Conservation (phyloP, 2,797 vertebrate genomes). For the Morus bassanus region DNA sequence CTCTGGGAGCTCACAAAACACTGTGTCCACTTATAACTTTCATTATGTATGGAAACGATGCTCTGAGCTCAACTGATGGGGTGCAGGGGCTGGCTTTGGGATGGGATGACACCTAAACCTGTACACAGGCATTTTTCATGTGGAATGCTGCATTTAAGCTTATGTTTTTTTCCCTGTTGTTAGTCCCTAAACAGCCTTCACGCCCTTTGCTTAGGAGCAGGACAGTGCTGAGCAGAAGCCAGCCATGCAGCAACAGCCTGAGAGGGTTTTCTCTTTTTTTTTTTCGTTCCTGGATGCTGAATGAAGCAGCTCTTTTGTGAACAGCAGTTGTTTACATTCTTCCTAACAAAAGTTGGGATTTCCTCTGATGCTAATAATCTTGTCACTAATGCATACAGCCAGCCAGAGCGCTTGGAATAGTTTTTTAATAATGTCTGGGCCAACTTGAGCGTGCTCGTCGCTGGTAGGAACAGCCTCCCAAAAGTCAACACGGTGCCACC, state of each 20-base stretch:
- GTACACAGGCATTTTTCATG: neutral
- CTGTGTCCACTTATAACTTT: neutral
- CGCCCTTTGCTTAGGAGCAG: neutral
- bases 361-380: conserved; percentile 13
- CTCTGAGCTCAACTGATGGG: neutral
- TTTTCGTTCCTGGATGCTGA: neutral
- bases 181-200: neutral
- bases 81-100: neutral
- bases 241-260: neutral
- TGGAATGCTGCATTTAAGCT: neutral
- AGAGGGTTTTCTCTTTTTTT: neutral
- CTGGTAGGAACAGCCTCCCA: neutral
- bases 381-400: neutral
- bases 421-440: neutral
- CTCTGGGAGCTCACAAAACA: neutral
- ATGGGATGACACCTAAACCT: neutral
- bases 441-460: accelerated
- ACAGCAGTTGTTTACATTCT: conserved; percentile 16
- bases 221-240: neutral
- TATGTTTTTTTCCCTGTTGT: neutral
- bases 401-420: neutral
- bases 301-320: conserved; percentile 2
- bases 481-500: neutral
- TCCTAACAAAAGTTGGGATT: conserved; percentile 25
- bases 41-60: neutral